phyloP scores from a whole-genome alignment of 2,888 invertebrate species.

The Callimorpha dominula region DNA sequence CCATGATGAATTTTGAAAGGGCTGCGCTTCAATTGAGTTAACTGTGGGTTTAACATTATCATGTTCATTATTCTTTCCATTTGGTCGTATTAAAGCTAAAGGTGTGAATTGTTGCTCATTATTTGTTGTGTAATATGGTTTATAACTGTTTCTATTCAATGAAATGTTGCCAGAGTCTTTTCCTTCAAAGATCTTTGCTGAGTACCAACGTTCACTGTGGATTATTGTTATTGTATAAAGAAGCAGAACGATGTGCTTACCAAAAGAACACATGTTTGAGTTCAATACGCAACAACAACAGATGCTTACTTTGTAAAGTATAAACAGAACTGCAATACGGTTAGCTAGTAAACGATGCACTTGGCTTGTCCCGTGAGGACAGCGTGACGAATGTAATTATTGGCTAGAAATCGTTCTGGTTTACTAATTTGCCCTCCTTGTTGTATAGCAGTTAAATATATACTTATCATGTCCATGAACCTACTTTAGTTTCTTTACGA shows the following conservation, averaged over 20 bases:
- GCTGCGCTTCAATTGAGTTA: conserved; percentile 6
- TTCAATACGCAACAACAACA: conserved; percentile 1
- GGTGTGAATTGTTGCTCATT: conserved; percentile 35
- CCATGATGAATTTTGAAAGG: conserved; percentile 19
- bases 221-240: conserved; percentile 44
- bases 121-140: conserved; percentile 22
- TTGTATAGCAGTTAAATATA: conserved; percentile 31
- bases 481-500: not conserved
- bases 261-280: conserved; percentile 44
- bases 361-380: conserved; percentile 57
- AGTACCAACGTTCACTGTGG: conserved; percentile 66
- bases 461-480: conserved; percentile 10
- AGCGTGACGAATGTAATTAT: conserved; percentile 75
- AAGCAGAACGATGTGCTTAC: conserved; percentile 38
- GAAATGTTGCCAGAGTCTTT: conserved; percentile 29
- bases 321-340: conserved; percentile 53
- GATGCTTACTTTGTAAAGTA: conserved; percentile 22
- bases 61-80: conserved; percentile 21
- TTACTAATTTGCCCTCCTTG: conserved; percentile 67
- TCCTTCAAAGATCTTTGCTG: conserved; percentile 56
- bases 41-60: conserved; percentile 11
- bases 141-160: conserved; percentile 13
- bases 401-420: conserved; percentile 76
- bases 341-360: conserved; percentile 53
- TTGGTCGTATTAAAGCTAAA: conserved; percentile 30